Evolutionary conservation across 2,113 vertebrate genomes (phyloP).

Genomic region (Anser cygnoides): DNA sequence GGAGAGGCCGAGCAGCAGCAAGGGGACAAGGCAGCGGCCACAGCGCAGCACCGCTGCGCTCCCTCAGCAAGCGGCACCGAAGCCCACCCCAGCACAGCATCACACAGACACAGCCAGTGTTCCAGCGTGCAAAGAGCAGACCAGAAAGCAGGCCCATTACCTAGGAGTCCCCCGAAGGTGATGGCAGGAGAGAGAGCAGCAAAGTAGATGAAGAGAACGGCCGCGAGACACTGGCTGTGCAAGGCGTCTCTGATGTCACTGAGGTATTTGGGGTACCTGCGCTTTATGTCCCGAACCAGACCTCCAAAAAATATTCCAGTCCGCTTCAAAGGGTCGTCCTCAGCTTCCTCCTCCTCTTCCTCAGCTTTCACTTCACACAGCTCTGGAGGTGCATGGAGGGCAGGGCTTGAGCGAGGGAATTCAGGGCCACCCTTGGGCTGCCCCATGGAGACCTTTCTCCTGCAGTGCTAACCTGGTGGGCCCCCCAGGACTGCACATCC

Average conservation of each 20-base stretch:
- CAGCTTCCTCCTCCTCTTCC: slow-evolving; percentile 83
- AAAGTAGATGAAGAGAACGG: slow-evolving; percentile 98
- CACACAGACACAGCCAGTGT: slow-evolving; percentile 53
- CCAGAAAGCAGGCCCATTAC: slow-evolving; percentile 80
- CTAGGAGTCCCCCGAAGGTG: slow-evolving; percentile 96
- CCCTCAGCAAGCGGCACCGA: neutral
- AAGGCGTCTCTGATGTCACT: slow-evolving; percentile 92
- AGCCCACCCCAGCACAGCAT: slow-evolving; percentile 55
- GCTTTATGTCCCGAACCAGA: slow-evolving; percentile 91
- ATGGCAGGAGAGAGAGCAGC: slow-evolving; percentile 97
- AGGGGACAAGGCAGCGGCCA: neutral
- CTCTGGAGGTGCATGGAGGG: slow-evolving; percentile 43
- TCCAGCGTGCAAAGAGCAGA: slow-evolving; percentile 52
- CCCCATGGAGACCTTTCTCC: neutral
- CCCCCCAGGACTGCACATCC: neutral
- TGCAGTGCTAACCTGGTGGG: neutral
- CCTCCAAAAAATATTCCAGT: slow-evolving; percentile 94
- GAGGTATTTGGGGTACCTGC: slow-evolving; percentile 92
- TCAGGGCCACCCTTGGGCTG: neutral
- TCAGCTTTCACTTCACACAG: slow-evolving; percentile 80
- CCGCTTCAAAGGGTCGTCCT: slow-evolving; percentile 90
- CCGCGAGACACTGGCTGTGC: slow-evolving; percentile 93
- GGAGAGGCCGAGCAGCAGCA: slow-evolving; percentile 28
- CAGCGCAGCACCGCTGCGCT: neutral
- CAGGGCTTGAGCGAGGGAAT: neutral